Conservation (phyloP, 1,140 invertebrate genomes). For the Drosophila bipectinata region DNA sequence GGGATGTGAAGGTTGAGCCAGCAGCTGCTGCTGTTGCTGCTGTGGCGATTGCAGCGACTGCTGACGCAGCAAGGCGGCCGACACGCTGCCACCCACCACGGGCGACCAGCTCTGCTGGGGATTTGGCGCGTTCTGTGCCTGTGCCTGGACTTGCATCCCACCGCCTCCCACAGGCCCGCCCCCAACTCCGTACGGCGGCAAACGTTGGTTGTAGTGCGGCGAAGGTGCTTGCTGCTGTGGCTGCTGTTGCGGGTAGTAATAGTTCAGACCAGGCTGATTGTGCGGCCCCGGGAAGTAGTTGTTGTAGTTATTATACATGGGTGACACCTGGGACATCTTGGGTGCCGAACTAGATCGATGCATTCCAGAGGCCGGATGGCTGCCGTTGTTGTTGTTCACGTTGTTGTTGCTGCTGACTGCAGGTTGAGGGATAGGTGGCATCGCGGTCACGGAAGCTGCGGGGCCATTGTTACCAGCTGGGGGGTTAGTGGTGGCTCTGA, state of each 20-base stretch:
- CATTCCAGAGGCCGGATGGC: conserved; percentile 45
- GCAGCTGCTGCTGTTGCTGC: conserved; percentile 61
- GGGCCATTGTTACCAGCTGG: conserved; percentile 29
- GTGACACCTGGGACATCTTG: conserved; percentile 64
- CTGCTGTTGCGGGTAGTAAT: conserved; percentile 51
- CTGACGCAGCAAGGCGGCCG: conserved; percentile 70
- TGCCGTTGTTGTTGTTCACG: conserved; percentile 58
- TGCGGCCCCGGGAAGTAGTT: conserved; percentile 60
- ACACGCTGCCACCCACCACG: conserved; percentile 76
- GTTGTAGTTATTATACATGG: conserved; percentile 67
- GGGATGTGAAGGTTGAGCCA: conserved; percentile 36
- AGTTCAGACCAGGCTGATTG: conserved; percentile 50
- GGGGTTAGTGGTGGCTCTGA: conserved; percentile 40
- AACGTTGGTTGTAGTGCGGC: conserved; percentile 58
- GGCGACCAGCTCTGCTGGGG: conserved; percentile 78
- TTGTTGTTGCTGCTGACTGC: conserved; percentile 51
- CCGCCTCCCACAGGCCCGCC: conserved; percentile 21
- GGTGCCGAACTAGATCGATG: conserved; percentile 68
- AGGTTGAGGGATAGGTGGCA: conserved; percentile 30
- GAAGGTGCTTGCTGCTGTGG: conserved; percentile 31
- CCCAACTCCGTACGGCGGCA: conserved; percentile 51
- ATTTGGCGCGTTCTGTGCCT: conserved; percentile 33
- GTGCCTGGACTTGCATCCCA: conserved; percentile 5
- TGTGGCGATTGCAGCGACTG: conserved; percentile 65
- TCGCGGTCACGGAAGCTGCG: conserved; percentile 3